phyloP scores from a whole-genome alignment of 2,888 invertebrate genomes.

The Dasysyrphus tricinctus region DNA sequence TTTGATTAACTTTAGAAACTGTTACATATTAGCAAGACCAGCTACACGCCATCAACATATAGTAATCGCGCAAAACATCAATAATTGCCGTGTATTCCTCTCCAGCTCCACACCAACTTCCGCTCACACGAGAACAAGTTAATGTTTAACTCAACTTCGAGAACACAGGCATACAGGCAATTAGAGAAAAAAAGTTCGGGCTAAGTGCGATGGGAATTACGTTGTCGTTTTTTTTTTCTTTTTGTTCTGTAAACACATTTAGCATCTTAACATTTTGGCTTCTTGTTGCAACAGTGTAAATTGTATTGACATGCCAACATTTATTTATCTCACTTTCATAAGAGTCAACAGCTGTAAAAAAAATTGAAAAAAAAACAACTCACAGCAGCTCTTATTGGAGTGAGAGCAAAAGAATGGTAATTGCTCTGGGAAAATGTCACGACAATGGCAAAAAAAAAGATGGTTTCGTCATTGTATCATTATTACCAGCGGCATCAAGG shows the following conservation, averaged over 20 bases:
- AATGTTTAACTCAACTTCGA: neutral
- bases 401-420: conserved; percentile 65
- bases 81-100: conserved; percentile 37
- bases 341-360: conserved; percentile 9
- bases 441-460: conserved; percentile 64
- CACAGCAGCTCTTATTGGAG: conserved; percentile 10
- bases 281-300: conserved; percentile 39
- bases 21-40: neutral
- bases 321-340: conserved; percentile 62
- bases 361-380: neutral
- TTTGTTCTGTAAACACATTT: conserved; percentile 16
- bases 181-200: neutral
- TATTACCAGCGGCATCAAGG: conserved; percentile 50
- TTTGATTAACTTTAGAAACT: neutral
- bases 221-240: neutral
- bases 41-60: neutral
- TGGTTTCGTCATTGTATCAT: conserved; percentile 71
- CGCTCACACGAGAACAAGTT: conserved; percentile 45
- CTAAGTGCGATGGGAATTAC: conserved; percentile 24
- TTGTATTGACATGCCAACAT: conserved; percentile 61
- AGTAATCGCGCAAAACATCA: conserved; percentile 45
- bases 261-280: conserved; percentile 25
- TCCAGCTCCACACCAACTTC: conserved; percentile 43
- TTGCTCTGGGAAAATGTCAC: conserved; percentile 75
- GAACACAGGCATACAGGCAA: neutral